Percentiles rank a stretch among this genome's conserved stretches.
phyloP scores from a whole-genome alignment of 2,888 invertebrate genomes.

The Arenicola marina region DNA sequence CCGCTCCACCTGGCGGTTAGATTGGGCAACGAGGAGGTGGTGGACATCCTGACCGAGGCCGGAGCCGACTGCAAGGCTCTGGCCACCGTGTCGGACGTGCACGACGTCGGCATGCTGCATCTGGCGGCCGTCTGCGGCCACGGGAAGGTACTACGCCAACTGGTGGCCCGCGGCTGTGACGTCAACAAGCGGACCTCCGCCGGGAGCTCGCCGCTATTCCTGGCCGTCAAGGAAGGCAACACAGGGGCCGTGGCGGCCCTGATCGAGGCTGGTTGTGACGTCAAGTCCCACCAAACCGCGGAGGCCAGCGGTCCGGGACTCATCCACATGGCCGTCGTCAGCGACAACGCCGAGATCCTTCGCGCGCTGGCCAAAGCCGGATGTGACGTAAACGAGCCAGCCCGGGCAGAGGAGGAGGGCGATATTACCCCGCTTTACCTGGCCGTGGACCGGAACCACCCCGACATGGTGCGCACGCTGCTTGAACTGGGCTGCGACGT shows the following conservation, averaged over 20 bases:
- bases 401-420: constrained; percentile 26
- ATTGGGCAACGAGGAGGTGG: constrained; percentile 20
- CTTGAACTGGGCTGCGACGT: constrained; percentile 28
- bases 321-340: constrained; percentile 30
- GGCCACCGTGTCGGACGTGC: constrained; percentile 25
- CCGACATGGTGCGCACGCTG: constrained; percentile 19
- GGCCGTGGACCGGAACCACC: constrained; percentile 27
- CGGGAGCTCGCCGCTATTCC: constrained; percentile 29
- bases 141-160: constrained; percentile 17
- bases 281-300: constrained; percentile 13
- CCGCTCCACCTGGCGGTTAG: constrained; percentile 31
- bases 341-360: constrained; percentile 21
- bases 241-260: constrained; percentile 26
- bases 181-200: constrained; percentile 28
- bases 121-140: constrained; percentile 32
- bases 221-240: constrained; percentile 32
- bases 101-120: constrained; percentile 25
- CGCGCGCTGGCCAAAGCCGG: constrained; percentile 16
- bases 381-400: constrained; percentile 18
- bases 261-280: constrained; percentile 23
- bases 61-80: constrained; percentile 19
- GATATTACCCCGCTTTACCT: constrained; percentile 32
- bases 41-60: constrained; percentile 19
- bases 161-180: constrained; percentile 24
- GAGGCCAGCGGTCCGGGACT: constrained; percentile 16